A percentile compares a stretch with the other conserved stretches of the same genome.
These are phyloP conservation scores for Drosophila phalerata DNA, from an alignment of 2,888 invertebrate species.

Conservation along the genomic window DNA sequence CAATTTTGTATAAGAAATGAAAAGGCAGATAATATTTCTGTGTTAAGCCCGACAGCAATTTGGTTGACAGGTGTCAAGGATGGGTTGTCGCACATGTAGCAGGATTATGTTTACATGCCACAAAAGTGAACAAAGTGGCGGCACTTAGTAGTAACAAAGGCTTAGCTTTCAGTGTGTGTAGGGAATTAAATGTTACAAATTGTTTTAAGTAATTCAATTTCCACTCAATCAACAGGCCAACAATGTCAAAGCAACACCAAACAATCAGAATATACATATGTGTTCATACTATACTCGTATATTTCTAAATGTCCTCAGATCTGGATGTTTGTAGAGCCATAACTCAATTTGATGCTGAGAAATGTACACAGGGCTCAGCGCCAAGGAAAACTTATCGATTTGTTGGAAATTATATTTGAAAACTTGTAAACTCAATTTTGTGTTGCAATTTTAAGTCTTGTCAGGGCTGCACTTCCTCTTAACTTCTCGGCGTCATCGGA, in stretches of 20 bases:
- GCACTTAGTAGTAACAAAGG: conserved; percentile 20
- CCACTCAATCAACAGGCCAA: conserved; percentile 56
- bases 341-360: conserved; percentile 67
- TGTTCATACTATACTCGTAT: neutral
- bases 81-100: conserved; percentile 36
- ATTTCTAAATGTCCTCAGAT: neutral
- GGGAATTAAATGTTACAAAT: conserved; percentile 71
- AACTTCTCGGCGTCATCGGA: neutral
- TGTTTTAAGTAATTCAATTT: conserved; percentile 72
- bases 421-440: conserved; percentile 78
- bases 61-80: conserved; percentile 57
- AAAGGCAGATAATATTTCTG: conserved; percentile 14
- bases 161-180: conserved; percentile 11
- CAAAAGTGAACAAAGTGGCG: conserved; percentile 13
- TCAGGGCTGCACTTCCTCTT: neutral
- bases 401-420: conserved; percentile 74
- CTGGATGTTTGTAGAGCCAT: conserved; percentile 37
- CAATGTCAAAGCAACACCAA: conserved; percentile 31
- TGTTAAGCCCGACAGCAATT: conserved; percentile 21
- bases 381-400: conserved; percentile 77
- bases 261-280: neutral
- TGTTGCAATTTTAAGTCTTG: conserved; percentile 62
- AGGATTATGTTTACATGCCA: conserved; percentile 50
- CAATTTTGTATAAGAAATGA: conserved; percentile 14
- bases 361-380: conserved; percentile 44